Base-by-base conservation (phyloP, 2,888 invertebrate species). In the Eulithis testata region DNA sequence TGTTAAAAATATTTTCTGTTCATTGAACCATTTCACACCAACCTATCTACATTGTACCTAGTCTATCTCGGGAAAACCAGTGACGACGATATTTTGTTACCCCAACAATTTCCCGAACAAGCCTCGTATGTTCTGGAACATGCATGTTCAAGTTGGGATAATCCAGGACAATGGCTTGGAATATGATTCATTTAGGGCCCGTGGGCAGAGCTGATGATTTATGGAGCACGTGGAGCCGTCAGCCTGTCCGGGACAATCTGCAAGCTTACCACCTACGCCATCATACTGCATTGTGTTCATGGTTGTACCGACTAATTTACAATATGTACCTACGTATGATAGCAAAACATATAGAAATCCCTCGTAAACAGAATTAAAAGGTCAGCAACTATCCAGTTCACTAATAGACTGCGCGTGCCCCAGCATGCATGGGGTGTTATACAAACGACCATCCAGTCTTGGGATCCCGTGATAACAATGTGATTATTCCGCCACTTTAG, bases 381-480 rank as follows among this genome's bases (percentile, higher is more conserved):
- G 58, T 51, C 50, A 58, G 49, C 44, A 59, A 61, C 49, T 56
- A 64, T 50, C 31, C 40, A 49, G 67, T 66, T 69, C 67, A 71
- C 66, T 59, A 21, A 21, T 21, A 68, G 44, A 54, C 45, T 54
- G 77, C 67, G 76, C 84, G 83, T 87, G 86, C 78, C 76, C 73
- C 69, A 64, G 84, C 85, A 86, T 87, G 84, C 71, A 79, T 68
- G 78, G 65, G 69, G 73, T 71, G 65, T 75, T 76, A 82, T 64
- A 73, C 69, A 75, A 78, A 76, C 78, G 75, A 77, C 74, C 71
- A 73, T 68, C 67, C 76, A 76, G 81, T 79, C 82, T 78, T 83
- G 85, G 76, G 78, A 73, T 71, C 70, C 75, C 70, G 70, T 83
- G 85, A 86, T 88, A 87, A 87, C 83, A 85, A 81, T 85, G 86